phyloP scores from a whole-genome alignment of 2,888 invertebrate genomes.

The Phyllotreta cruciferae region DNA sequence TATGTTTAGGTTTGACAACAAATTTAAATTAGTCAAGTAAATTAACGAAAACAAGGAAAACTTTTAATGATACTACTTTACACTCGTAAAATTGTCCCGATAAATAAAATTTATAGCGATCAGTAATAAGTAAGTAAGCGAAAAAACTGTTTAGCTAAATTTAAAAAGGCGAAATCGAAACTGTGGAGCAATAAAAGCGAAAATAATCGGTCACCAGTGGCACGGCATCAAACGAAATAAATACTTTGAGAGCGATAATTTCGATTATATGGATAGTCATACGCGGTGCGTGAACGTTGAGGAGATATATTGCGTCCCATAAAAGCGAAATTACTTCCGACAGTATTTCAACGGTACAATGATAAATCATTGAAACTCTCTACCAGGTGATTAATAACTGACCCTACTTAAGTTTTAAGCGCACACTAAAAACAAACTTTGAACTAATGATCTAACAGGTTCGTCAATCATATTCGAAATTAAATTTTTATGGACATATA shows the following conservation, averaged over 20 bases:
- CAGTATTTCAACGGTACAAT: constrained; percentile 37
- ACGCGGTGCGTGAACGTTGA: constrained; percentile 25
- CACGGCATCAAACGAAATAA: neutral
- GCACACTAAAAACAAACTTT: constrained; percentile 44
- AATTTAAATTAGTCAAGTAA: too few species aligned
- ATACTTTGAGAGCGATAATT: constrained; percentile 4
- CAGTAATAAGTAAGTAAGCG: too few species aligned
- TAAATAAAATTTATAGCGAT: too few species aligned
- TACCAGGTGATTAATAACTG: constrained; percentile 45
- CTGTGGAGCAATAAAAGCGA: neutral
- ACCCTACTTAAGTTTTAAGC: constrained; percentile 41
- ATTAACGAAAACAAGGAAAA: too few species aligned
- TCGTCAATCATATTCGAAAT: constrained; percentile 60
- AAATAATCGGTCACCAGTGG: constrained; percentile 1
- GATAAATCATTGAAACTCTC: constrained; percentile 46
- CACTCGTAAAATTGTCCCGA: too few species aligned
- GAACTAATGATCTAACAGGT: constrained; percentile 56
- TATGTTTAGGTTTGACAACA: too few species aligned
- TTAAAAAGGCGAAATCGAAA: neutral
- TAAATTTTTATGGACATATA: constrained; percentile 61
- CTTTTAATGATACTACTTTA: too few species aligned
- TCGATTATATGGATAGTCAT: constrained; percentile 9
- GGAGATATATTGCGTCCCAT: constrained; percentile 44
- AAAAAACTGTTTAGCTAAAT: too few species aligned
- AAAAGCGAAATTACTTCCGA: constrained; percentile 43